Percentiles rank a stretch among this genome's conserved stretches.
phyloP scores from a whole-genome alignment of 2,888 invertebrate genomes.

The Drosophila greeni region DNA sequence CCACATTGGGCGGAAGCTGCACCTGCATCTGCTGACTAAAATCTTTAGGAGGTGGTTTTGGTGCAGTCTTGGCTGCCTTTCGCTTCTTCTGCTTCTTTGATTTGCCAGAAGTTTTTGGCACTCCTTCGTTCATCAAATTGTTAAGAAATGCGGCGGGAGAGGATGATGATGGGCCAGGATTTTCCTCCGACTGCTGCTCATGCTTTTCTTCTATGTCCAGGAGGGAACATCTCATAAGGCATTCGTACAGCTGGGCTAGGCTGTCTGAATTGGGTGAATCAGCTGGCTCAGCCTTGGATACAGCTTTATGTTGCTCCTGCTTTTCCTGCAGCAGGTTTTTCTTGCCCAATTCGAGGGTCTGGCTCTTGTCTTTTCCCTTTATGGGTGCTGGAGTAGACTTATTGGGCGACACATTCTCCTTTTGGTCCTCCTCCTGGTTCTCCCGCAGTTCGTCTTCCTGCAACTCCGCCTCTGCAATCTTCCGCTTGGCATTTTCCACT shows the following conservation, averaged over 20 bases:
- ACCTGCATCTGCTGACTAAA: neutral
- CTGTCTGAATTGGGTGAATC: neutral
- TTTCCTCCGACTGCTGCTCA: neutral
- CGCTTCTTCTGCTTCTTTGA: neutral
- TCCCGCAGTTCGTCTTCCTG: neutral
- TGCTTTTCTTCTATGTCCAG: neutral
- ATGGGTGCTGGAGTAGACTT: too few species aligned
- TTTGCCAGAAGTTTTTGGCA: neutral
- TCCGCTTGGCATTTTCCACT: neutral
- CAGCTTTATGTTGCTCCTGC: neutral
- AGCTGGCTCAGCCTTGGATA: neutral
- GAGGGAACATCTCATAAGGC: neutral
- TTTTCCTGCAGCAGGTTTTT: too few species aligned
- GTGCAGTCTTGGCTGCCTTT: neutral
- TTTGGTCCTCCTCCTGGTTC: neutral
- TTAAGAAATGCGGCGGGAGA: neutral
- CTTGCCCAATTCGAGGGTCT: too few species aligned
- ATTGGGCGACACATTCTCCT: neutral
- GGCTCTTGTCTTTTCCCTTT: neutral
- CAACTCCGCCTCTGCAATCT: neutral
- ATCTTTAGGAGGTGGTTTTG: neutral
- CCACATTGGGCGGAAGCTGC: constrained; percentile 9
- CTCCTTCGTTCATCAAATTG: neutral
- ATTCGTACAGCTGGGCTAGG: neutral
- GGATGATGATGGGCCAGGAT: neutral